Percentiles rank a stretch among this genome's conserved stretches.
Conservation (phyloP, 2,888 invertebrate species). For the Spilosoma lubricipeda region DNA sequence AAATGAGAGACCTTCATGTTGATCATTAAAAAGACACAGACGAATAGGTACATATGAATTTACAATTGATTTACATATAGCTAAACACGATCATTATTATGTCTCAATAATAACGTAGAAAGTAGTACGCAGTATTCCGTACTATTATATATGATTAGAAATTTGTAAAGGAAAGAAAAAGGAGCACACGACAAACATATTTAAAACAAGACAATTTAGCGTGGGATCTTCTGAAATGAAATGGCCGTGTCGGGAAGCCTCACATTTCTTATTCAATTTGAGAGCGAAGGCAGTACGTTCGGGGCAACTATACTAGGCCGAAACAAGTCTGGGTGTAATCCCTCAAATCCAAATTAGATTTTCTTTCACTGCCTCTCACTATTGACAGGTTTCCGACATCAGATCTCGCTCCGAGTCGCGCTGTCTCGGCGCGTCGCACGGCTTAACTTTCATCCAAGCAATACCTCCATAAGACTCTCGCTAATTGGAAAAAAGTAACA, state of each 20-base stretch:
- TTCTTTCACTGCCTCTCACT: conserved; percentile 81
- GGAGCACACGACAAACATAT: conserved; percentile 36
- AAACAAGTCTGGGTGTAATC: conserved; percentile 83
- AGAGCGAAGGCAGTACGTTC: conserved; percentile 65
- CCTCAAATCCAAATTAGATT: conserved; percentile 86
- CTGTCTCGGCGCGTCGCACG: conserved; percentile 52
- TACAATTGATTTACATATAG: background rate
- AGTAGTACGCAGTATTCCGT: background rate
- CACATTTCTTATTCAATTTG: conserved; percentile 76
- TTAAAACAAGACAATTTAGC: conserved; percentile 58
- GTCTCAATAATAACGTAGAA: background rate
- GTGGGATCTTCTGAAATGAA: conserved; percentile 63
- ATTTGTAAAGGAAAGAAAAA: background rate
- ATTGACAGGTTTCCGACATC: conserved; percentile 76
- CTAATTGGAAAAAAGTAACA: conserved; percentile 68
- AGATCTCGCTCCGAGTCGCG: conserved; percentile 47
- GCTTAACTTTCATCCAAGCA: conserved; percentile 66
- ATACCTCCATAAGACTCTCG: conserved; percentile 46
- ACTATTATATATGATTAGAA: background rate
- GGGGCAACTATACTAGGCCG: conserved; percentile 78
- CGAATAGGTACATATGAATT: background rate
- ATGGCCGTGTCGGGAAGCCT: conserved; percentile 65
- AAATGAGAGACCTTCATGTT: background rate
- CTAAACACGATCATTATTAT: background rate
- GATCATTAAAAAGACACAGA: background rate